Percentiles rank a stretch among this genome's conserved stretches.
These are phyloP conservation scores for Elmis aenea DNA, from an alignment of 2,888 invertebrate species.

Conservation along the genomic window DNA sequence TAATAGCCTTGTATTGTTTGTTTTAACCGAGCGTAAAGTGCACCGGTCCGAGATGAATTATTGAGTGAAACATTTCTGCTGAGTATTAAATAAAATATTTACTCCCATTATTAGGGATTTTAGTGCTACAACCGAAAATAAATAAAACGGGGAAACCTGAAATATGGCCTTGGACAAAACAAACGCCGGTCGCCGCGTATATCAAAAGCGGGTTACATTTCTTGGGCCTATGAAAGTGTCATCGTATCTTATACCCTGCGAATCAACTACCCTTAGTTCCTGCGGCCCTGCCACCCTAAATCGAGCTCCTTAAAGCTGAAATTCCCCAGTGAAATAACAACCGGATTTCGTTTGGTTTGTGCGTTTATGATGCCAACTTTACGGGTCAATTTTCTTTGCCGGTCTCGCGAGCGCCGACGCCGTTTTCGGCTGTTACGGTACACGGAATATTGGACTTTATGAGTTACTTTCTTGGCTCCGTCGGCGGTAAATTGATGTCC, in stretches of 20 bases:
- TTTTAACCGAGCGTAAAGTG: conserved; percentile 8
- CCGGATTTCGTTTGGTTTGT: conserved; percentile 25
- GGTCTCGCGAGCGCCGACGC: conserved; percentile 15
- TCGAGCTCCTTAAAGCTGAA: conserved; percentile 21
- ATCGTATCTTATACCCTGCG: conserved; percentile 26
- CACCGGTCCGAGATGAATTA: conserved; percentile 11
- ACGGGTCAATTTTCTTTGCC: conserved; percentile 21
- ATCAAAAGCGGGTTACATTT: conserved; percentile 23
- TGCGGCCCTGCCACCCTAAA: conserved; percentile 22
- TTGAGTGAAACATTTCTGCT: conserved; percentile 5
- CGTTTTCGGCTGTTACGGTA: conserved; percentile 18
- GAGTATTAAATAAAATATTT: conserved; percentile 2
- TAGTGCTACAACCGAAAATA: conserved; percentile 11
- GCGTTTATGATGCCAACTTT: conserved; percentile 23
- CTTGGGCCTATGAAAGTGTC: conserved; percentile 28
- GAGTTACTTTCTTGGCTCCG: no score
- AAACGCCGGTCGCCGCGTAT: conserved; percentile 19
- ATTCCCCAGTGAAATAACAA: conserved; percentile 21
- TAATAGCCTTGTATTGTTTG: conserved; percentile 18
- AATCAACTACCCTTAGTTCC: conserved; percentile 27
- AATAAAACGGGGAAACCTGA: conserved; percentile 12
- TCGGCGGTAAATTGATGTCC: no score
- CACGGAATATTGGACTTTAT: conserved; percentile 20
- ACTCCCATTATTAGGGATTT: neutral
- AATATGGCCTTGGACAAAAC: conserved; percentile 17